Evolutionary conservation across 1,140 invertebrate genomes (phyloP).

Genomic region (Musca domestica): DNA sequence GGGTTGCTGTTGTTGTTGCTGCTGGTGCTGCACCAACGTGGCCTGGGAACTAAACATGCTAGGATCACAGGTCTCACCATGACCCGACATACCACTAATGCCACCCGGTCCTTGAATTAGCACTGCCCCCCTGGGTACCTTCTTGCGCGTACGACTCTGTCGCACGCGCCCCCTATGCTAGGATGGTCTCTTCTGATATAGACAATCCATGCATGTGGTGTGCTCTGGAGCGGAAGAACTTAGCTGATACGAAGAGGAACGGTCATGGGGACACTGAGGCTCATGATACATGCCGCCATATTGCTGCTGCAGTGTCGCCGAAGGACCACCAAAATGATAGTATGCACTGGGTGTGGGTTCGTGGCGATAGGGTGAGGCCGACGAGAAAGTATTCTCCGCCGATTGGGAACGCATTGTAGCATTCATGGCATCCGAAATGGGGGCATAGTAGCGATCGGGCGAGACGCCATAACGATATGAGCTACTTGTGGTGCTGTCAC

Average conservation of each 20-base stretch:
- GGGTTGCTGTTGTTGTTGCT: conserved; percentile 11
- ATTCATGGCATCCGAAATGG: conserved; percentile 30
- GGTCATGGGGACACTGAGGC: conserved; percentile 38
- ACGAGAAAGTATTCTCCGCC: conserved; percentile 49
- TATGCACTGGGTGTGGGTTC: conserved; percentile 29
- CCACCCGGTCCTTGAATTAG: conserved; percentile 1
- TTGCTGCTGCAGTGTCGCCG: conserved; percentile 34
- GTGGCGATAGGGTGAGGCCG: conserved; percentile 35
- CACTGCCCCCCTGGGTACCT: conserved; percentile 45
- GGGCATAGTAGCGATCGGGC: conserved; percentile 43
- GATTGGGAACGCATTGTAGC: conserved; percentile 50
- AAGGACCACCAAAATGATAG: background rate
- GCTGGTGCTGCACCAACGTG: conserved; percentile 14
- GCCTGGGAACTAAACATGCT: conserved; percentile 19
- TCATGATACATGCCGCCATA: conserved; percentile 18
- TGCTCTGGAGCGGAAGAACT: conserved; percentile 63
- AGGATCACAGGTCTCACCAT: conserved; percentile 1
- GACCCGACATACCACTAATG: background rate
- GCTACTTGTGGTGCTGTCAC: conserved; percentile 47
- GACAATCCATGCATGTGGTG: conserved; percentile 67
- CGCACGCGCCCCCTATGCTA: conserved; percentile 61
- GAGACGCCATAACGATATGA: conserved; percentile 50
- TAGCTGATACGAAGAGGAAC: conserved; percentile 53
- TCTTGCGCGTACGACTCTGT: conserved; percentile 54
- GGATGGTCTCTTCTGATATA: conserved; percentile 60